A percentile compares a stretch with the other conserved stretches of the same genome.
Conservation (phyloP, 1,140 invertebrate species). For the Papilio dardanus region DNA sequence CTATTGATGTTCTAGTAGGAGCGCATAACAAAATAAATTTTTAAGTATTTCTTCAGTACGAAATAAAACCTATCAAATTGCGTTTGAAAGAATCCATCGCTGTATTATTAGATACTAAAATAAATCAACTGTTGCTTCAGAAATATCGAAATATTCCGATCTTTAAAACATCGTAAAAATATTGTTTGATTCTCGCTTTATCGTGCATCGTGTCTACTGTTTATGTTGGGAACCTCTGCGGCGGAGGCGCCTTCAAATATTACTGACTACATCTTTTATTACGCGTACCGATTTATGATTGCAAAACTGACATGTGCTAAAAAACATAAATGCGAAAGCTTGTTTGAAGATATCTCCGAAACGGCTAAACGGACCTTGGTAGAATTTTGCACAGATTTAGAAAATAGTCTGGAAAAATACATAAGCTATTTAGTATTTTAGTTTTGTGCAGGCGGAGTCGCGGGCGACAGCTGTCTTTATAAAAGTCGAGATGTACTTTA, state of each 20-base stretch:
- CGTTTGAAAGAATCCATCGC: not conserved
- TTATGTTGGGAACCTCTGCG: not conserved
- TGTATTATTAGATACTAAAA: not conserved
- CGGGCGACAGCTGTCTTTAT: not conserved
- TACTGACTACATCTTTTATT: not conserved
- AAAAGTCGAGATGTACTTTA: no score
- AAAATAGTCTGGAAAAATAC: no score
- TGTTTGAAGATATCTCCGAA: no score
- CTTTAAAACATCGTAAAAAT: slow-evolving; percentile 14
- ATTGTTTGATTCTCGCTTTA: slow-evolving; percentile 12
- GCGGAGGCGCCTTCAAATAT: not conserved
- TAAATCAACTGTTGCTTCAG: not conserved
- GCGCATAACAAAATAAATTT: no score
- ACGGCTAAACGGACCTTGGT: no score
- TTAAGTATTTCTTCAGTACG: not conserved
- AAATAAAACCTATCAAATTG: not conserved
- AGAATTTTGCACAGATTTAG: no score
- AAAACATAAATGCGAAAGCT: not conserved
- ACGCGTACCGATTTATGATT: not conserved
- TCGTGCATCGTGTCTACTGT: not conserved
- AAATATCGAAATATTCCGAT: slow-evolving; percentile 2
- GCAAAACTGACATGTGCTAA: not conserved
- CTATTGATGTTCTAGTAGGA: no score
- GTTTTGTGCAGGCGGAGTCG: no score
- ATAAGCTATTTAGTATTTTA: not conserved